A percentile compares a stretch with the other conserved stretches of the same genome.
phyloP scores from a whole-genome alignment of 2,113 vertebrate species.

The Motacilla alba region DNA sequence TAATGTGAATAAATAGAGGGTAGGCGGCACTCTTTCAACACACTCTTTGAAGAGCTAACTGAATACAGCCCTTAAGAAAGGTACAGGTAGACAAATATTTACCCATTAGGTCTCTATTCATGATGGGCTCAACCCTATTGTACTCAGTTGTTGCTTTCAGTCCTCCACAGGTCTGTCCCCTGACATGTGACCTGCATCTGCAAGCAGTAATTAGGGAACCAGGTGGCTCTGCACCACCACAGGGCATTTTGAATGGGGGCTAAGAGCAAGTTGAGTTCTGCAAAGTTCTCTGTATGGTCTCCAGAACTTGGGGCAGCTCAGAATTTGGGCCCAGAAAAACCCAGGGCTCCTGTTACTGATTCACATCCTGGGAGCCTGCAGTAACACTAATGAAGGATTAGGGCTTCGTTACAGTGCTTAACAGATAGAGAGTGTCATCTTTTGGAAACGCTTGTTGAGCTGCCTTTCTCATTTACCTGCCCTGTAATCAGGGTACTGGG shows the following conservation, averaged over 20 bases:
- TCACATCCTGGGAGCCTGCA: not conserved
- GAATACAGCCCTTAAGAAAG: constrained; percentile 4
- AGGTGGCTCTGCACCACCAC: not conserved
- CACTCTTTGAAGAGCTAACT: not conserved
- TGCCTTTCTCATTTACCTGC: not conserved
- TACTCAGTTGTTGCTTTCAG: not conserved
- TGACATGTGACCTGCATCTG: accelerated
- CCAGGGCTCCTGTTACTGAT: not conserved
- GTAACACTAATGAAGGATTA: not conserved
- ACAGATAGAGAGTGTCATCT: not conserved
- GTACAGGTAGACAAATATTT: constrained; percentile 51
- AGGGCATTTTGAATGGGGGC: accelerated
- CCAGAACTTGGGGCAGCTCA: not conserved
- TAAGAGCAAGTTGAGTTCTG: not conserved
- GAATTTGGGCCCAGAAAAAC: not conserved
- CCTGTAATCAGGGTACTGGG: not conserved
- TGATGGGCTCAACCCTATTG: not conserved
- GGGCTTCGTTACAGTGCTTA: not conserved
- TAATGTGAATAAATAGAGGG: constrained; percentile 24
- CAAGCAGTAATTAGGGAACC: not conserved
- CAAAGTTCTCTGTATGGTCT: not conserved
- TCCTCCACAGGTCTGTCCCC: not conserved
- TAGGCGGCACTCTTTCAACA: constrained; percentile 36
- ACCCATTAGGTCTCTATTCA: constrained; percentile 14
- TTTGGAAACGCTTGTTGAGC: not conserved